These are phyloP conservation scores for Gallinago nigripennis DNA, from an alignment of 2,797 vertebrate species.

Conservation along the genomic window DNA sequence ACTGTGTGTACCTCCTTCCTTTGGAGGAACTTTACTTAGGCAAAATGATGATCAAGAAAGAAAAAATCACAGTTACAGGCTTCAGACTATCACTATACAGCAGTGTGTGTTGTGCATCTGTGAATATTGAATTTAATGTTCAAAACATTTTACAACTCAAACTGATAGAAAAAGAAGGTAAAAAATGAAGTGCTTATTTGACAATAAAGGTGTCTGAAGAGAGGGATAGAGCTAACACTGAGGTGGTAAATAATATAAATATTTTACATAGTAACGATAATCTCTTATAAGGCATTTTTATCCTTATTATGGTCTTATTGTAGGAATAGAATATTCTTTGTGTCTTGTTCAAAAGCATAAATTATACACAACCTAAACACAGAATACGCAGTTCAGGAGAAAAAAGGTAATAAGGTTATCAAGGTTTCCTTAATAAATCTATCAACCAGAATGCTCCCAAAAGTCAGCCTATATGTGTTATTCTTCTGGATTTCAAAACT, in stretches of 20 bases:
- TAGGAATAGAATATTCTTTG: not conserved
- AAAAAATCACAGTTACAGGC: not conserved
- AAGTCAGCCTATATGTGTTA: not conserved
- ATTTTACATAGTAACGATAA: not conserved
- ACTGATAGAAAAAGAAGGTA: not conserved
- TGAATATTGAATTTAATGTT: not conserved
- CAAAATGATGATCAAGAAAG: not conserved
- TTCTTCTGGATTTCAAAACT: not conserved
- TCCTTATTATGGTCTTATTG: not conserved
- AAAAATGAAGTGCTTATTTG: not conserved
- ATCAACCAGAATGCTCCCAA: not conserved
- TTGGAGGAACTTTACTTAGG: not conserved
- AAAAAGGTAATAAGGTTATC: not conserved
- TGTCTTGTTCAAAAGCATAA: not conserved
- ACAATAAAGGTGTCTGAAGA: not conserved
- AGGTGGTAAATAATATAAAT: not conserved
- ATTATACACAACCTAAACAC: not conserved
- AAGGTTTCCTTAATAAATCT: not conserved
- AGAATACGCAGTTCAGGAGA: not conserved
- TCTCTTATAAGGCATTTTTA: not conserved
- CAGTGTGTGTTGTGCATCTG: not conserved
- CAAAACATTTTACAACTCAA: not conserved
- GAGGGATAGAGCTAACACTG: not conserved
- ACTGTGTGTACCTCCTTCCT: not conserved
- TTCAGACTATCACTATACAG: not conserved